Conservation (phyloP, 2,888 invertebrate species). For the Drosophila helvetica region DNA sequence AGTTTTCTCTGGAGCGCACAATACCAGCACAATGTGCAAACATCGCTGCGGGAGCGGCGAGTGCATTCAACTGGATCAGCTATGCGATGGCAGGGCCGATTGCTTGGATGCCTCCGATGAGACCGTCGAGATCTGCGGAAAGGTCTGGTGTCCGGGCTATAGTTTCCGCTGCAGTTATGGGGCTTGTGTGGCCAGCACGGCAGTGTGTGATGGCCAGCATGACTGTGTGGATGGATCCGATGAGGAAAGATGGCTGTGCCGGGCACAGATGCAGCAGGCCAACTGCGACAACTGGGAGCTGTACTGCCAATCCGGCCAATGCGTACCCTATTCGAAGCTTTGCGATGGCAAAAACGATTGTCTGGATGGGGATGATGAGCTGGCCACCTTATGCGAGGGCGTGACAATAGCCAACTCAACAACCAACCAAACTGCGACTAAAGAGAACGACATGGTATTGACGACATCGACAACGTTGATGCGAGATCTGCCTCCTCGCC, state of each 20-base stretch:
- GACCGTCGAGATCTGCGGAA: slow-evolving; percentile 26
- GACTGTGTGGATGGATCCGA: slow-evolving; percentile 48
- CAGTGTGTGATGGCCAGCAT: slow-evolving; percentile 37
- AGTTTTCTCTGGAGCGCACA: background rate
- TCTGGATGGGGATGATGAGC: slow-evolving; percentile 42
- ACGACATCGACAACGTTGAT: background rate
- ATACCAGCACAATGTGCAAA: slow-evolving; percentile 5
- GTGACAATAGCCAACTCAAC: background rate
- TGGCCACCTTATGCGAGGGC: slow-evolving; percentile 22
- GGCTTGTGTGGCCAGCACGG: slow-evolving; percentile 40
- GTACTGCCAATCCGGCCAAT: slow-evolving; percentile 44
- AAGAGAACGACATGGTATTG: background rate
- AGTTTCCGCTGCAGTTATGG: slow-evolving; percentile 50
- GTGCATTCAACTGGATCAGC: slow-evolving; percentile 34
- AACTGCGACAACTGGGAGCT: slow-evolving; percentile 48
- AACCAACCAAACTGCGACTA: background rate
- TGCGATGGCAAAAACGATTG: slow-evolving; percentile 44
- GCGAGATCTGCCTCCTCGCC: background rate
- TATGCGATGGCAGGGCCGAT: slow-evolving; percentile 42
- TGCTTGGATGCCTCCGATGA: slow-evolving; percentile 48
- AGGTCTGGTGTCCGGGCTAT: slow-evolving; percentile 46
- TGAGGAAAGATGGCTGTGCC: slow-evolving; percentile 44
- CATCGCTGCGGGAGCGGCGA: slow-evolving; percentile 42
- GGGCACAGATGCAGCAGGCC: slow-evolving; percentile 43
- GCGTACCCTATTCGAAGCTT: slow-evolving; percentile 36